These are phyloP conservation scores for Orchesella flavescens DNA, from an alignment of 2,888 invertebrate genomes.

Conservation along the genomic window DNA sequence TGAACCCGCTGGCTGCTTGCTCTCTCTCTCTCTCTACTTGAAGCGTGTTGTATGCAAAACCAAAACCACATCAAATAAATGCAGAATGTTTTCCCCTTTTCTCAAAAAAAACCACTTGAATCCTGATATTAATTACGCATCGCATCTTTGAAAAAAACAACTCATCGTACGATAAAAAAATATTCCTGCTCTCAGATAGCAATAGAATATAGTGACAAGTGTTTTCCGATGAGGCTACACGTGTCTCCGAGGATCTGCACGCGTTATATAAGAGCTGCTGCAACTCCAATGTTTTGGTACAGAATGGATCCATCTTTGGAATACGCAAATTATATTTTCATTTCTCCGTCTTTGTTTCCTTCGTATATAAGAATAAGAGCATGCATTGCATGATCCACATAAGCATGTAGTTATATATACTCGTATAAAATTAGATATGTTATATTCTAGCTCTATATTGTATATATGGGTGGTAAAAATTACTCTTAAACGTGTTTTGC, in stretches of 20 bases:
- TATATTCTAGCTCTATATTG: too few relatives aligned
- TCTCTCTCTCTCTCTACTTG: constrained; percentile 4
- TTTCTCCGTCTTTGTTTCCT: too few relatives aligned
- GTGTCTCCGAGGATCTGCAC: not conserved
- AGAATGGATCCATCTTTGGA: too few relatives aligned
- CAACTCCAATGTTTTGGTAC: too few relatives aligned
- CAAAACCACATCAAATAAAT: not conserved
- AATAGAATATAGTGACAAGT: constrained; percentile 22
- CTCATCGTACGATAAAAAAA: constrained; percentile 11
- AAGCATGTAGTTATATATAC: too few relatives aligned
- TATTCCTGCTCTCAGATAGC: constrained; percentile 16
- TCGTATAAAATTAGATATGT: too few relatives aligned
- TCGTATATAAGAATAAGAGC: too few relatives aligned
- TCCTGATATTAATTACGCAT: constrained; percentile 39
- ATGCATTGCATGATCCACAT: too few relatives aligned
- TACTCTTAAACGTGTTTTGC: too few relatives aligned
- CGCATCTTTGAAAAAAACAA: constrained; percentile 35
- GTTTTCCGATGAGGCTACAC: not conserved
- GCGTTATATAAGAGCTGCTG: too few relatives aligned
- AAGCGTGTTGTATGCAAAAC: constrained; percentile 3
- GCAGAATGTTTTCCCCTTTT: constrained; percentile 8
- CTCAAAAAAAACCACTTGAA: constrained; percentile 21
- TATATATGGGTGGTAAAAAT: too few relatives aligned
- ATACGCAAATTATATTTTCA: too few relatives aligned
- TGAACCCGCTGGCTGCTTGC: constrained; percentile 13